Conservation (phyloP, 2,888 invertebrate species). For the Ecliptopera silaceata region DNA sequence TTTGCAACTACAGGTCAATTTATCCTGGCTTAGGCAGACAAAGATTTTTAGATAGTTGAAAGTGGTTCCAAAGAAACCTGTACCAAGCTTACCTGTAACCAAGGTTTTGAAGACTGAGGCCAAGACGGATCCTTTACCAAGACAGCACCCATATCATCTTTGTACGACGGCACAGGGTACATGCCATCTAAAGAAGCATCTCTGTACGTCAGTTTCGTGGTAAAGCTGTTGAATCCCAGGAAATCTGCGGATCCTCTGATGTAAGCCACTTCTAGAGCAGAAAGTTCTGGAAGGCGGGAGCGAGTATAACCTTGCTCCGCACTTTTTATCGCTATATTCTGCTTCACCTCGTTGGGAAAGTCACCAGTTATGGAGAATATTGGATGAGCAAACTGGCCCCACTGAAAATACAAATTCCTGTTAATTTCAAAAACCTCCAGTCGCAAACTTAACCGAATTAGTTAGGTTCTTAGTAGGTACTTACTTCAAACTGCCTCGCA, state of each 20-base stretch:
- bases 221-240: slow-evolving; percentile 86
- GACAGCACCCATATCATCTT: slow-evolving; percentile 62
- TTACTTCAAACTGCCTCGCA: slow-evolving; percentile 80
- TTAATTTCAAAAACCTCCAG: not conserved
- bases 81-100: slow-evolving; percentile 59
- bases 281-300: slow-evolving; percentile 83
- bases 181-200: slow-evolving; percentile 63
- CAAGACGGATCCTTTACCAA: slow-evolving; percentile 56
- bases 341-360: slow-evolving; percentile 84
- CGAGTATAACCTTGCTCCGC: slow-evolving; percentile 78
- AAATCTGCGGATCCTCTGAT: slow-evolving; percentile 86
- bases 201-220: slow-evolving; percentile 70
- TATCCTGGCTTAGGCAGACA: no score
- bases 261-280: slow-evolving; percentile 79
- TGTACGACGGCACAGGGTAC: slow-evolving; percentile 63
- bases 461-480: slow-evolving; percentile 33
- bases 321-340: slow-evolving; percentile 80
- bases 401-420: slow-evolving; percentile 47
- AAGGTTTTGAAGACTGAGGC: slow-evolving; percentile 55
- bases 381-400: slow-evolving; percentile 70
- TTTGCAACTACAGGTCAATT: no score
- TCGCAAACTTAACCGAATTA: not conserved
- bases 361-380: slow-evolving; percentile 82
- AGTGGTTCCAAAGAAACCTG: no score
- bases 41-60: no score